These are phyloP conservation scores for Adoxophyes honmai DNA, from an alignment of 1,140 invertebrate species.

Conservation along the genomic window DNA sequence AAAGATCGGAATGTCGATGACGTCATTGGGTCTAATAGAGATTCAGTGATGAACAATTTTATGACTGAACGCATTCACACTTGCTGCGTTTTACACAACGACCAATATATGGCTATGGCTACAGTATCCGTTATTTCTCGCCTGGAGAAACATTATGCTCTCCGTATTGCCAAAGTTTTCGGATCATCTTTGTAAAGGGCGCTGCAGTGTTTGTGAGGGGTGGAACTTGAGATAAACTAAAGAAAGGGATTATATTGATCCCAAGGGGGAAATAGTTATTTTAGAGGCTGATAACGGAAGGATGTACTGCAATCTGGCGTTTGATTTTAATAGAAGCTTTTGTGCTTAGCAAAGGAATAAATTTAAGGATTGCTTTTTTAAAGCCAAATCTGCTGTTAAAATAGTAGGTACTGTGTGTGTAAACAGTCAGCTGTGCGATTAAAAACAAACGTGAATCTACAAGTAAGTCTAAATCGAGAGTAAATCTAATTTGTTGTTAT, in stretches of 20 bases:
- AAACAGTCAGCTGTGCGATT: no score
- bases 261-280: conserved; percentile 14
- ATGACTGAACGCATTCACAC: conserved; percentile 12
- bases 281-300: background rate
- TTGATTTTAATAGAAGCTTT: background rate
- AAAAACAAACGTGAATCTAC: no score
- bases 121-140: background rate
- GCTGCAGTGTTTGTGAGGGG: conserved; percentile 13
- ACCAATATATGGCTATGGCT: no score
- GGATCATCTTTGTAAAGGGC: conserved; percentile 13
- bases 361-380: no score
- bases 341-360: no score
- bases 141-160: background rate
- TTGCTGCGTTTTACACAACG: background rate
- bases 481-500: no score
- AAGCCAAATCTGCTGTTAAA: no score
- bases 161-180: conserved; percentile 11
- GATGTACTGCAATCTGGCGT: background rate
- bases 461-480: no score
- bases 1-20: conserved; percentile 13
- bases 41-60: conserved; percentile 7
- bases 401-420: no score
- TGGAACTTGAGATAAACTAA: conserved; percentile 15
- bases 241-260: conserved; percentile 16
- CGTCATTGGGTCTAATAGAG: conserved; percentile 8